These are phyloP conservation scores for Lacerta agilis DNA, from an alignment of 2,797 vertebrate species.

Conservation along the genomic window DNA sequence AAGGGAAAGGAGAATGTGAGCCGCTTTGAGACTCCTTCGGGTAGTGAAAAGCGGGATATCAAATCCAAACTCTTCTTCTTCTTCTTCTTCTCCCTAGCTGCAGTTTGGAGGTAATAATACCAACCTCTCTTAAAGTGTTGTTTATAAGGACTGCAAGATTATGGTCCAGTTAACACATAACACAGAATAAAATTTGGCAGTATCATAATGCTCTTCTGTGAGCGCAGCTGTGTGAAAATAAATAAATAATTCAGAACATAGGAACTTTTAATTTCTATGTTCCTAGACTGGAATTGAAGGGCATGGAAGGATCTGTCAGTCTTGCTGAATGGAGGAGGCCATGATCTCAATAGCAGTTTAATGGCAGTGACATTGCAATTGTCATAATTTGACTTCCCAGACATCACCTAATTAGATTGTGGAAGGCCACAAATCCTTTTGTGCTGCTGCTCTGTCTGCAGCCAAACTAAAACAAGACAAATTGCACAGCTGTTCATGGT, in stretches of 20 bases:
- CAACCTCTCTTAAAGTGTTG: neutral
- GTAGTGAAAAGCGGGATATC: no score
- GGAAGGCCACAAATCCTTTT: neutral
- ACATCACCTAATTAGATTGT: neutral
- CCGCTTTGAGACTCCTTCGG: no score
- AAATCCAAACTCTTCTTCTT: no score
- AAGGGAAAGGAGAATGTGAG: no score
- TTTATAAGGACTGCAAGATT: neutral
- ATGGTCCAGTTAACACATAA: neutral
- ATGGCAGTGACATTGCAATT: neutral
- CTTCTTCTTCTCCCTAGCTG: neutral
- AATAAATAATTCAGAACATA: neutral
- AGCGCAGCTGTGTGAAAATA: neutral
- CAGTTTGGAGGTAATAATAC: neutral
- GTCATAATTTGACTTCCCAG: neutral
- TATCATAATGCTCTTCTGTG: no score
- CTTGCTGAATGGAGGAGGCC: neutral
- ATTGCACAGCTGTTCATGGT: no score
- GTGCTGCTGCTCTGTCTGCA: constrained; percentile 5
- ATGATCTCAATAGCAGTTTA: neutral
- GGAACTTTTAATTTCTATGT: neutral
- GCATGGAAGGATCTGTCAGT: neutral
- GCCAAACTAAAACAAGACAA: neutral
- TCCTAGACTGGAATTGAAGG: neutral
- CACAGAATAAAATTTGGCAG: no score